Conservation (phyloP, 2,888 invertebrate species). For the Sinopyrophorus schimmeli region DNA sequence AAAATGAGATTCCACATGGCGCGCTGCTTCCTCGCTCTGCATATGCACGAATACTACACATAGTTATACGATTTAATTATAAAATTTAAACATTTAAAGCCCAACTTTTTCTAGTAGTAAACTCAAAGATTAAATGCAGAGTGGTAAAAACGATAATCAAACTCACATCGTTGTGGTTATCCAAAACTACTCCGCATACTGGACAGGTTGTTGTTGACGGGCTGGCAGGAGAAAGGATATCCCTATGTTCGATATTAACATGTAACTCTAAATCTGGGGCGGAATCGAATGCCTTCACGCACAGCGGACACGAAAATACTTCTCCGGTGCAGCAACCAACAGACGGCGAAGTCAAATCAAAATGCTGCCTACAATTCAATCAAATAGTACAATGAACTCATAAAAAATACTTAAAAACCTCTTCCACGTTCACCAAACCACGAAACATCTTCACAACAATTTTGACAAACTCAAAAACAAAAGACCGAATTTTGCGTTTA, state of each 20-base stretch:
- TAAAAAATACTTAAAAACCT: no score
- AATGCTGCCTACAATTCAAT: slow-evolving; percentile 65
- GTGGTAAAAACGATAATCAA: slow-evolving; percentile 44
- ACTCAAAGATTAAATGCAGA: not conserved
- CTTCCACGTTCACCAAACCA: no score
- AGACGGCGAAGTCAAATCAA: slow-evolving; percentile 78
- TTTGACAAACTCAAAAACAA: no score
- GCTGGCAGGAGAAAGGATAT: slow-evolving; percentile 71
- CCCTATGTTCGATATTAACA: slow-evolving; percentile 82
- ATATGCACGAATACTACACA: slow-evolving; percentile 35
- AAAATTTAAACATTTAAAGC: not conserved
- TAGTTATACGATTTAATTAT: slow-evolving; percentile 33
- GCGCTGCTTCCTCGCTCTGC: slow-evolving; percentile 65
- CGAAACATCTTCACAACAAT: no score
- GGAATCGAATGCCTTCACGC: slow-evolving; percentile 71
- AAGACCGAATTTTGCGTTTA: no score
- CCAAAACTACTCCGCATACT: slow-evolving; percentile 55
- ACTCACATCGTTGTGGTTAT: slow-evolving; percentile 58
- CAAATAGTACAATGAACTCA: not conserved
- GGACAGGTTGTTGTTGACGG: slow-evolving; percentile 53
- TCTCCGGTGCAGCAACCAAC: slow-evolving; percentile 58
- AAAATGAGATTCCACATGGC: slow-evolving; percentile 88
- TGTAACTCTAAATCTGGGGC: slow-evolving; percentile 82
- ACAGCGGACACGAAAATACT: slow-evolving; percentile 76
- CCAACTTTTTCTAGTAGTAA: not conserved